Evolutionary conservation across 2,888 invertebrate species (phyloP).

Genomic region (Polyommatus icarus): DNA sequence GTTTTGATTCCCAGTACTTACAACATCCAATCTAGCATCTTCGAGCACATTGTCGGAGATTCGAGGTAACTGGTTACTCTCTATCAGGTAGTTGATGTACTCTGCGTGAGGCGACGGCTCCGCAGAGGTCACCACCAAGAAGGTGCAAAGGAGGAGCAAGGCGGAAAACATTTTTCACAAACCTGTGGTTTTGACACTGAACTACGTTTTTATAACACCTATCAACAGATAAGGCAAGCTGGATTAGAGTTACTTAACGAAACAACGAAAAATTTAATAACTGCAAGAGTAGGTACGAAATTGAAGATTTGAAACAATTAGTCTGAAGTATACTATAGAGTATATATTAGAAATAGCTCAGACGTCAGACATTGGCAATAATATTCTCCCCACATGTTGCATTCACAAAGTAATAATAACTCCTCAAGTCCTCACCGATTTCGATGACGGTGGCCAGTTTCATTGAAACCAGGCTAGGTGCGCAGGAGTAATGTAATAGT

Average conservation of each 20-base stretch:
- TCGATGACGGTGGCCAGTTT: too few species aligned
- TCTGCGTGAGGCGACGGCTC: constrained; percentile 52
- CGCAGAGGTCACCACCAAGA: constrained; percentile 41
- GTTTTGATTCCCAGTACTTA: constrained; percentile 47
- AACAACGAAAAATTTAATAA: not conserved
- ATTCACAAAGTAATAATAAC: too few species aligned
- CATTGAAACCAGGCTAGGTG: too few species aligned
- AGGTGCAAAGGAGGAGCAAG: constrained; percentile 40
- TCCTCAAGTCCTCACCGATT: too few species aligned
- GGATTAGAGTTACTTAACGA: constrained; percentile 8
- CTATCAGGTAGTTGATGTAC: constrained; percentile 48
- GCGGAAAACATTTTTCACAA: constrained; percentile 42
- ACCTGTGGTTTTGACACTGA: constrained; percentile 29
- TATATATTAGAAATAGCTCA: too few species aligned
- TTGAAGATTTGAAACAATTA: too few species aligned
- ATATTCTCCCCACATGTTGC: too few species aligned
- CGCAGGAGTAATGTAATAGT: too few species aligned
- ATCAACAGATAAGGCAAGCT: constrained; percentile 26
- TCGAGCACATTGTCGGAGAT: constrained; percentile 58
- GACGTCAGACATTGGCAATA: too few species aligned
- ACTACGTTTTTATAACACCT: constrained; percentile 28
- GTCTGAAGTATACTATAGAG: too few species aligned
- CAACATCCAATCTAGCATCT: constrained; percentile 65
- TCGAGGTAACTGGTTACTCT: constrained; percentile 40
- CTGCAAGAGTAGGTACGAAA: too few species aligned